A percentile compares a stretch with the other conserved stretches of the same genome.
Evolutionary conservation across 2,888 invertebrate species (phyloP).

Genomic region (Allophyes oxyacanthae): DNA sequence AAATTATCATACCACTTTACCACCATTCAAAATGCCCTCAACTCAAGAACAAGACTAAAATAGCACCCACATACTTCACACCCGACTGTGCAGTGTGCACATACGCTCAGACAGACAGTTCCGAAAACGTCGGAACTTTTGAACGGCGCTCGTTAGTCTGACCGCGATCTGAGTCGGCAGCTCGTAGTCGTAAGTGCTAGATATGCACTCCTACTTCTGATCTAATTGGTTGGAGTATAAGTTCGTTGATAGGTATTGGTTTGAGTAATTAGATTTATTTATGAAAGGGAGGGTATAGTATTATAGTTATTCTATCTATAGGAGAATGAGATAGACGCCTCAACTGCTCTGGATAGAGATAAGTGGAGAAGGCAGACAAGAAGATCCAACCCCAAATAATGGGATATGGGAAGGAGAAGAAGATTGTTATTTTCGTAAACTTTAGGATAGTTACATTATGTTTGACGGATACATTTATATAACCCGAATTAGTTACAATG

Average conservation of each 20-base stretch:
- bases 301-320: no score
- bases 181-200: constrained; percentile 37
- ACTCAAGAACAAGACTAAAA: constrained; percentile 12
- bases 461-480: no score
- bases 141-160: constrained; percentile 50
- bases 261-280: constrained; percentile 36
- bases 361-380: no score
- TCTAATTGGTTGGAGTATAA: constrained; percentile 44
- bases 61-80: constrained; percentile 21
- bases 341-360: no score
- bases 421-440: no score
- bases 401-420: no score
- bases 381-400: no score
- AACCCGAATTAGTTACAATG: no score
- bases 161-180: constrained; percentile 47
- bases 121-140: constrained; percentile 41
- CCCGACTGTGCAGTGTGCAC: not conserved
- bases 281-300: no score
- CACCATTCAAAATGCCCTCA: not conserved
- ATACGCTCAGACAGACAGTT: constrained; percentile 14
- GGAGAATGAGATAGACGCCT: no score
- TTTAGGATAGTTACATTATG: no score
- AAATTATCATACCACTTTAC: no score
- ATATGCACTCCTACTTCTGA: constrained; percentile 48
- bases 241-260: constrained; percentile 40